phyloP scores from a whole-genome alignment of 2,113 vertebrate species.

The Desmodus rotundus region DNA sequence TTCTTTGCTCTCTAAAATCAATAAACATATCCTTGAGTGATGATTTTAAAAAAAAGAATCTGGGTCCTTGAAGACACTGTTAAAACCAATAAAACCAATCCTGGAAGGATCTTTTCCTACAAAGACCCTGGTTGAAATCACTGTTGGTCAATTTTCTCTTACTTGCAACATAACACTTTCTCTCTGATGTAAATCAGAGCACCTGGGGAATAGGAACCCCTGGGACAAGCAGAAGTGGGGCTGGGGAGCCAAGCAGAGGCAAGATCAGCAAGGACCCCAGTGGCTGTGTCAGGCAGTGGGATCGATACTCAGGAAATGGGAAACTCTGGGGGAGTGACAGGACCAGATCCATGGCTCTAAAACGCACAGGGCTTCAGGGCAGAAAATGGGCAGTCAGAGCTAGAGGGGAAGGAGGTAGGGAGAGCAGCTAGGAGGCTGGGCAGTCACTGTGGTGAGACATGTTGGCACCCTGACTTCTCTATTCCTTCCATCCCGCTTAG shows the following conservation, averaged over 20 bases:
- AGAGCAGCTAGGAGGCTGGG: no score
- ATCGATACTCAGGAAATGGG: neutral
- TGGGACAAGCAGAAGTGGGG: neutral
- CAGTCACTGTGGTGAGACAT: no score
- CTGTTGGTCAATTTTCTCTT: neutral
- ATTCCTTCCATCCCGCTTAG: neutral
- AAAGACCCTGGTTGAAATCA: neutral
- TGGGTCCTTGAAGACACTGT: neutral
- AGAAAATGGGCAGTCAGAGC: neutral
- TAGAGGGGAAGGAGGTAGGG: neutral
- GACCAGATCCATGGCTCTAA: neutral
- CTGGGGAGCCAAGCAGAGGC: no score
- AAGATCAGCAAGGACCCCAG: neutral
- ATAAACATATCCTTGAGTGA: no score
- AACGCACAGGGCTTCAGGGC: neutral
- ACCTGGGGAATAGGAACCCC: neutral
- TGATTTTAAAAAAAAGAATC: no score
- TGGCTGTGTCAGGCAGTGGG: neutral
- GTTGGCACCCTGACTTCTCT: neutral
- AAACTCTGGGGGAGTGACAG: accelerated
- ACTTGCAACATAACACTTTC: neutral
- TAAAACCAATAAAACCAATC: neutral
- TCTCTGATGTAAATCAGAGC: no score
- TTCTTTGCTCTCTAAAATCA: no score
- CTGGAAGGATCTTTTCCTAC: neutral